Base-by-base conservation (phyloP, 2,113 vertebrate species). In the Hippocampus zosterae region DNA sequence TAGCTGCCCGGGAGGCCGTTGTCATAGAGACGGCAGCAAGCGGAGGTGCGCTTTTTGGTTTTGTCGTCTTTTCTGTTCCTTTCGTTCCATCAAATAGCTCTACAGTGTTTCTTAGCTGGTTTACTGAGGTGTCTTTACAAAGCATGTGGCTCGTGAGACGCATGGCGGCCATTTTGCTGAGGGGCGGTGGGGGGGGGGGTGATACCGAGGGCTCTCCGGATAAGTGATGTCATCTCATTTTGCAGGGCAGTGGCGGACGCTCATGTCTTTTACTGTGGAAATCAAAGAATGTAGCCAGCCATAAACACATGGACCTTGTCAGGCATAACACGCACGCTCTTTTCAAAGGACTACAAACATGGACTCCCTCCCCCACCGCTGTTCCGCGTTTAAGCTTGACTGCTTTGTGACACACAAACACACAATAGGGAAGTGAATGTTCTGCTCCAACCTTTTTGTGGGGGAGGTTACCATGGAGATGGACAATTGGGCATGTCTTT, bases 251-350 rank as follows among this genome's bases (percentile, higher is more conserved):
- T 91, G 92, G 88, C 91, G 92, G 92, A 92, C 83, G 90, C 92
- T 91, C 92, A 92, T 93, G 90, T 92, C 92, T 91, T 91, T 92
- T 93, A 93, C 92, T 91, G 91, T 92, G 92, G 92, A 92, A 92
- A 92, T 89, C 92, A 93, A 91, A 93, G 92, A 93, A 93, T 93
- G 92, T 93, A 93, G 92, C 92, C 92, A 91, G 90, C 91, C 91
- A 89, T 91, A 90, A 91, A 92, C 90, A 92, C 80, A 52, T 19
- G 91, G 92, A 93, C 91, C 87, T 85, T 88, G 86, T 89, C 90
- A 89, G 84, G 90, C 88, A 90, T 66, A 90, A 87, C 91, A 89
- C 89, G 89, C 89, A 90, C 76, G 78, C 70, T 76, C 77, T 79
- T 74, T 84, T 75, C 72, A 70, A 84, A 79, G 81, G 82, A 91